Evolutionary conservation across 2,797 vertebrate genomes (phyloP).

Genomic region (Columba guinea): DNA sequence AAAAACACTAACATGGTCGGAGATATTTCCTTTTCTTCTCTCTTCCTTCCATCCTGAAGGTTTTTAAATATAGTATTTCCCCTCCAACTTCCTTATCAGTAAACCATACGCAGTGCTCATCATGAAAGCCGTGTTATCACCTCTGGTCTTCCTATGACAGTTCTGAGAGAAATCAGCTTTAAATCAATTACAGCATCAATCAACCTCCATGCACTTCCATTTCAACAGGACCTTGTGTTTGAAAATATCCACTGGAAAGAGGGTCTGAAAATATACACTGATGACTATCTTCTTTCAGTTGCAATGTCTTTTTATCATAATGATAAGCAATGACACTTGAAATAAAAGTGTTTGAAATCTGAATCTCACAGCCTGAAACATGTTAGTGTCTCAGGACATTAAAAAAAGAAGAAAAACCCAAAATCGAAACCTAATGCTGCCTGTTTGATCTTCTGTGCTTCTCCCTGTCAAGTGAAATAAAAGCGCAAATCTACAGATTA

Average conservation of each 20-base stretch:
- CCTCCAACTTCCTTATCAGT: neutral
- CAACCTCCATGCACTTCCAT: neutral
- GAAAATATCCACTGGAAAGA: slow-evolving; percentile 2
- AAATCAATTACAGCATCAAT: slow-evolving; percentile 45
- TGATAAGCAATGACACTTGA: slow-evolving; percentile 22
- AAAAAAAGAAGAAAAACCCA: neutral
- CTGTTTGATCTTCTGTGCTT: neutral
- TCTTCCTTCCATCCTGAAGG: neutral
- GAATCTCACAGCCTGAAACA: neutral
- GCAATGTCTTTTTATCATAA: neutral
- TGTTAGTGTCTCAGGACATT: neutral
- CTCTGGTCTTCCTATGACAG: neutral
- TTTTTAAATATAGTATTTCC: neutral
- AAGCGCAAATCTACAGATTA: neutral
- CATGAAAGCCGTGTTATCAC: neutral
- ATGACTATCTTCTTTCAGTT: neutral
- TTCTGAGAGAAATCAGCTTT: slow-evolving; percentile 38
- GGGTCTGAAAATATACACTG: neutral
- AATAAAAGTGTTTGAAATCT: neutral
- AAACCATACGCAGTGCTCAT: slow-evolving; percentile 8
- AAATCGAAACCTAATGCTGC: neutral
- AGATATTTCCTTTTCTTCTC: neutral
- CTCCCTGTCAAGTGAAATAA: neutral
- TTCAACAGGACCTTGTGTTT: slow-evolving; percentile 14
- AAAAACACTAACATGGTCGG: neutral